A percentile compares a stretch with the other conserved stretches of the same genome.
Evolutionary conservation across 1,140 invertebrate species (phyloP).

Genomic region (Lordiphosa clarofinis): DNA sequence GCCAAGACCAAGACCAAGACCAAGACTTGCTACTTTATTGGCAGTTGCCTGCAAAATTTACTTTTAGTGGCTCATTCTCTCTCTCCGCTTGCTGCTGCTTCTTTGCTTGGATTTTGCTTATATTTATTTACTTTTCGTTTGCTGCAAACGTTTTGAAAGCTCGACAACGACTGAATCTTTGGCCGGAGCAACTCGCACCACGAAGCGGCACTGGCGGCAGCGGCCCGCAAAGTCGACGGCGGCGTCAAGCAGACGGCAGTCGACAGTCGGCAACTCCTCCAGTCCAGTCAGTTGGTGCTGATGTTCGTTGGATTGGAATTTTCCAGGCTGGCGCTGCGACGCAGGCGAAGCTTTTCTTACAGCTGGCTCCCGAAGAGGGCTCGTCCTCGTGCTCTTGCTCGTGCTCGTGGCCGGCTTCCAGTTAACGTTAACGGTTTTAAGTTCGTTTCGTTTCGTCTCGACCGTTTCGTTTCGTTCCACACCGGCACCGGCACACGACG

Average conservation of each 20-base stretch:
- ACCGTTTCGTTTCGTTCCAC: conserved; percentile 26
- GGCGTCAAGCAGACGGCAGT: conserved; percentile 13
- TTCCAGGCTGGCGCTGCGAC: conserved; percentile 37
- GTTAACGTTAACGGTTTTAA: conserved; percentile 40
- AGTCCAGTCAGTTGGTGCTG: conserved; percentile 30
- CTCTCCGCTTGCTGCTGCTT: conserved; percentile 11
- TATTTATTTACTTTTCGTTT: conserved; percentile 40
- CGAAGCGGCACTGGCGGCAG: conserved; percentile 42
- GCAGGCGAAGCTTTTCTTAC: conserved; percentile 20
- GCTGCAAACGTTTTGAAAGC: conserved; percentile 79
- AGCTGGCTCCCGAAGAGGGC: conserved; percentile 43
- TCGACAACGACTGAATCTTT: conserved; percentile 77
- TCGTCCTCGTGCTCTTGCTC: conserved; percentile 35
- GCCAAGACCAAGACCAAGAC: too few relatives aligned
- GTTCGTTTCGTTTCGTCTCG: conserved; percentile 14
- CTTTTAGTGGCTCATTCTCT: conserved; percentile 17
- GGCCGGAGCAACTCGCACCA: conserved; percentile 58
- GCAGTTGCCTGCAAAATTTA: conserved; percentile 22
- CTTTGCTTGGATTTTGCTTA: conserved; percentile 28
- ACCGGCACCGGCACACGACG: conserved; percentile 24
- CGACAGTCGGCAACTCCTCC: conserved; percentile 42
- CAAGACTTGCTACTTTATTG: background rate
- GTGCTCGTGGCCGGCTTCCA: conserved; percentile 32
- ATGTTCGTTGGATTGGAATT: conserved; percentile 25
- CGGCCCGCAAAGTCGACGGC: background rate